Evolutionary conservation across 1,140 invertebrate genomes (phyloP).

Genomic region (Eumeta japonica): DNA sequence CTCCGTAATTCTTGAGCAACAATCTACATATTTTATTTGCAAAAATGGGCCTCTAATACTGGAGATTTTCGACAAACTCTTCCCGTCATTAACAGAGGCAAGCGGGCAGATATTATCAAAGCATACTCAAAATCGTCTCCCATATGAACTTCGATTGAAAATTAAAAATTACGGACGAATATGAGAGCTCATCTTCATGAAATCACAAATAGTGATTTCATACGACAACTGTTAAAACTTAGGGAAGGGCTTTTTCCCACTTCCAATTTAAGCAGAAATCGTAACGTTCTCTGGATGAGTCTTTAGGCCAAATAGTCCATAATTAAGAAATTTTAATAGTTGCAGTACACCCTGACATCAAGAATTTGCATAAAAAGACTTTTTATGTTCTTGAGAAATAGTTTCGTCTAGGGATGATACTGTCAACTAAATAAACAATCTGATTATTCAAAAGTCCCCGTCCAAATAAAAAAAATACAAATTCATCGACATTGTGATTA

Average conservation of each 20-base stretch:
- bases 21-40: too few species aligned
- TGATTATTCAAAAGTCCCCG: constrained; percentile 11
- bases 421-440: constrained; percentile 12
- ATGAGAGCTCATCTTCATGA: too few species aligned
- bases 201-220: constrained; percentile 22
- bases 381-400: constrained; percentile 25
- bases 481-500: constrained; percentile 20
- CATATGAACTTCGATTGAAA: constrained; percentile 32
- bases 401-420: constrained; percentile 19
- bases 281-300: constrained; percentile 13
- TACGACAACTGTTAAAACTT: too few species aligned
- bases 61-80: too few species aligned
- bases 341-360: constrained; percentile 18
- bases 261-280: constrained; percentile 14
- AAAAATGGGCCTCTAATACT: constrained; percentile 21
- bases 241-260: constrained; percentile 29
- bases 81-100: too few species aligned
- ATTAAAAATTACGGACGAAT: constrained; percentile 34
- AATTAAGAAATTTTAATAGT: constrained; percentile 23
- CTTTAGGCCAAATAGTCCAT: constrained; percentile 18
- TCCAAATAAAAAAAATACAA: constrained; percentile 15
- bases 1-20: constrained; percentile 9
- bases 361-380: constrained; percentile 9
- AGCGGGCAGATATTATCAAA: constrained; percentile 46
- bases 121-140: constrained; percentile 23